Conservation (phyloP, 2,888 invertebrate genomes). For the Eumerus sabulonum region DNA sequence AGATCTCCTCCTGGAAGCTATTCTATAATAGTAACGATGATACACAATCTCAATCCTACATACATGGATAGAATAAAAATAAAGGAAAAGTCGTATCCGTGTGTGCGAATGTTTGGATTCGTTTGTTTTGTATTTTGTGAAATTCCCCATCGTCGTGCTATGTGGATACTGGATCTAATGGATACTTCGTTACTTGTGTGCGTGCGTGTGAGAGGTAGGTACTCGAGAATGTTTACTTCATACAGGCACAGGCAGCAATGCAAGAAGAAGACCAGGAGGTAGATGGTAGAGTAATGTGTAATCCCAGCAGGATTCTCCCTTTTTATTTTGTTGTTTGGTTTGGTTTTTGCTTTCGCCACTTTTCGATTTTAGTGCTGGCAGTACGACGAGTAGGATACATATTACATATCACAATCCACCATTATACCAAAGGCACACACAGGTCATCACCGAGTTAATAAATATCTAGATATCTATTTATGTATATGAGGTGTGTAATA, state of each 20-base stretch:
- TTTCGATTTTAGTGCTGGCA: conserved; percentile 6
- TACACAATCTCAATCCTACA: too few relatives aligned
- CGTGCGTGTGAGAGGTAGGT: not conserved
- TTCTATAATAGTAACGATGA: too few relatives aligned
- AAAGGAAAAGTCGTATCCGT: conserved; percentile 9
- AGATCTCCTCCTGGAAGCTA: too few relatives aligned
- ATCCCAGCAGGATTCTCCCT: conserved; percentile 8
- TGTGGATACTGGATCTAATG: not conserved
- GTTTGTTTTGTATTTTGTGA: conserved; percentile 10
- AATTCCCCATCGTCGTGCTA: conserved; percentile 25
- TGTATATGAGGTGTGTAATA: too few relatives aligned
- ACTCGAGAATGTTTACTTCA: conserved; percentile 28
- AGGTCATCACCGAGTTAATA: conserved; percentile 29
- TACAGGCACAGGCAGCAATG: conserved; percentile 16
- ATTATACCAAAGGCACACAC: conserved; percentile 14
- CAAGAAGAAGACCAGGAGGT: not conserved
- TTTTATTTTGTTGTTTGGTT: too few relatives aligned
- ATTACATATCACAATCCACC: conserved; percentile 34
- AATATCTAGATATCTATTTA: conserved; percentile 7
- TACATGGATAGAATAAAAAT: not conserved
- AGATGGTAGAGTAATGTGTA: conserved; percentile 4
- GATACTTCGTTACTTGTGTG: not conserved
- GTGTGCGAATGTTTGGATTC: not conserved
- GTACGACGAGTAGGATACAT: conserved; percentile 11
- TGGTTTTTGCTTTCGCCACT: not conserved